Base-by-base conservation (phyloP, 2,797 vertebrate species). In the Crax fasciolata region DNA sequence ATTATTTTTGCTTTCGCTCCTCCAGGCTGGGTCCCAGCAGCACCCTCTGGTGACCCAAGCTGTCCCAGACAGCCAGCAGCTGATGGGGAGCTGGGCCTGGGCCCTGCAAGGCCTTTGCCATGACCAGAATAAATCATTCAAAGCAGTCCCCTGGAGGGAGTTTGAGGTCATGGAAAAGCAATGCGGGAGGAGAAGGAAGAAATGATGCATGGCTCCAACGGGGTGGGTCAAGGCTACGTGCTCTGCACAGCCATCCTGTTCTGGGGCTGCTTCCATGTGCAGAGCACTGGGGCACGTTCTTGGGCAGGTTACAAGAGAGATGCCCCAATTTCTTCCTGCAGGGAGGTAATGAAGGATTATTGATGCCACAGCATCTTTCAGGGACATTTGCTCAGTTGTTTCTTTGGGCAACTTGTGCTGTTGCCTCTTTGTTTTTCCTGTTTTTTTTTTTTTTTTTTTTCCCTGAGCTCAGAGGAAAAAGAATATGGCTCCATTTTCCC, bases 31-130 rank as follows among this genome's bases (percentile, higher is more conserved):
- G 39, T 59, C 30, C 79, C 89, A 94, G 93, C 90, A 96, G 93
- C 91, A 96, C 85, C 90, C 76, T 95, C 93, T 94, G 95, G 87
- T 95, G 91, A 94, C 55, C 76, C 39, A 70, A 51, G 51, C 66
- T 88, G 35, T 70, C 73, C 95, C 87, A 58, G 43, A 17, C 82
- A 81, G 62, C 35, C 48, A 84, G 80, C 43, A 66, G 58, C 9
- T 11, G 11, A 54, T n/a, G n/a, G 54, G n/a, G 16, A 79, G 65
- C 27, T 61, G 43, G 10, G 23, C 9, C 0, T 76, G 76, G 46
- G 11, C 21, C 55, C 46, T 75, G 43, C 83, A 81, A n/a, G 49
- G 62, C 24, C 81, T 87, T 70, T 76, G 43, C 63, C 44, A 13
- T 71, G 67, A 46, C 38, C 58, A 55, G n/a, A 88, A 90, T 78